Conservation (phyloP, 2,797 vertebrate genomes). For the Etheostoma perlongum region DNA sequence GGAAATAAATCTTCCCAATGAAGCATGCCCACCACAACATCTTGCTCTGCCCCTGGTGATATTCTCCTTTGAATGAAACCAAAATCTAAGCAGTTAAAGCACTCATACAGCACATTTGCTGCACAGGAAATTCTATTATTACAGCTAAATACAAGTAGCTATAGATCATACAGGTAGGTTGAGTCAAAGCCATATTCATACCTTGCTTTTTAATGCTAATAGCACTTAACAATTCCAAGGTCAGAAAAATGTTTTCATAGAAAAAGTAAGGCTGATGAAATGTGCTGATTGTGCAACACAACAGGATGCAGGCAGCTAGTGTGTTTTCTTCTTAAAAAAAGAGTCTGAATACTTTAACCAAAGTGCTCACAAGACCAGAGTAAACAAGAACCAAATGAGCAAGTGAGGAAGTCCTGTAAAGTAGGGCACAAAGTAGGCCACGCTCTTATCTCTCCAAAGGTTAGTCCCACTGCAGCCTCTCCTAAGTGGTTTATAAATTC, state of each 20-base stretch:
- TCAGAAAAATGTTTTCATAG: slow-evolving; percentile 10
- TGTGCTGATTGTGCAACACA: not conserved
- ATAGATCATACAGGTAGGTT: slow-evolving; percentile 20
- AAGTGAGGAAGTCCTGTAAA: slow-evolving; percentile 59
- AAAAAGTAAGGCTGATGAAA: not conserved
- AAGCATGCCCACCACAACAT: no score
- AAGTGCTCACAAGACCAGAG: slow-evolving; percentile 33
- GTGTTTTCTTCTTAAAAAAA: slow-evolving; percentile 11
- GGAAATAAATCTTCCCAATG: no score
- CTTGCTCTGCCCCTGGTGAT: not conserved
- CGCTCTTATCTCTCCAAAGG: slow-evolving; percentile 69
- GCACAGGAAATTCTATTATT: slow-evolving; percentile 5
- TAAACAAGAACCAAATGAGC: slow-evolving; percentile 64
- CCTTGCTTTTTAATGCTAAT: slow-evolving; percentile 14
- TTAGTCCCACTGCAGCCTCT: slow-evolving; percentile 66
- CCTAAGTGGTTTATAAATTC: slow-evolving; percentile 77
- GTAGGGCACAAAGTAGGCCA: slow-evolving; percentile 80
- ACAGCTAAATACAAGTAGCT: not conserved
- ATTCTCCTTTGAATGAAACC: not conserved
- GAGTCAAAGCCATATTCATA: slow-evolving; percentile 3
- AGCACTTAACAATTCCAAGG: slow-evolving; percentile 6
- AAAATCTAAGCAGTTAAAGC: slow-evolving; percentile 3
- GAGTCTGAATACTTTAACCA: slow-evolving; percentile 32
- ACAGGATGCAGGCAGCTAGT: not conserved
- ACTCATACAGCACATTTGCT: not conserved